Percentiles rank a stretch among this genome's conserved stretches.
Conservation (phyloP, 2,888 invertebrate genomes). For the Pristionchus mayeri region DNA sequence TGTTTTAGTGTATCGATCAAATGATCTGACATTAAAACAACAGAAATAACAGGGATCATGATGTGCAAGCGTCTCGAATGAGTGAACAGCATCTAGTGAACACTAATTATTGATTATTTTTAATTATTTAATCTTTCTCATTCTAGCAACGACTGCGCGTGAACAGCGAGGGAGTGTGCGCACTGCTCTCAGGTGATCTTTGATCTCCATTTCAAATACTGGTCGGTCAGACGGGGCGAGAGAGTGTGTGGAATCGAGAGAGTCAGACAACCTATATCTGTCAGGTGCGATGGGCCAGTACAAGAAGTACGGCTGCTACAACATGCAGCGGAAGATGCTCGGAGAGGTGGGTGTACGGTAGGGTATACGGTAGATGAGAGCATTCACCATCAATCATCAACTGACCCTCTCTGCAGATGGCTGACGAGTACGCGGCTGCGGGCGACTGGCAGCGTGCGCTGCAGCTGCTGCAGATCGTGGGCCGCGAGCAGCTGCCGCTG, state of each 20-base stretch:
- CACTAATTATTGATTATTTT: background rate
- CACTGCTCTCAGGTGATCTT: too few species aligned
- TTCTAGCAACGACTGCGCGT: constrained; percentile 60
- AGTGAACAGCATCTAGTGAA: too few species aligned
- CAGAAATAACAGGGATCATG: too few species aligned
- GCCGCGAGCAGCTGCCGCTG: constrained; percentile 38
- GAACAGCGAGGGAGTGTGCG: constrained; percentile 67
- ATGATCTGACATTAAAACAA: too few species aligned
- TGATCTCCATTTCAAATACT: too few species aligned
- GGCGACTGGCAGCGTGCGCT: constrained; percentile 65
- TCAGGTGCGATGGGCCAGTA: constrained; percentile 69
- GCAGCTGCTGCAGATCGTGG: constrained; percentile 59
- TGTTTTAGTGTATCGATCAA: too few species aligned
- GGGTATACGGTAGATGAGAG: background rate
- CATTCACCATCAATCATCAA: too few species aligned
- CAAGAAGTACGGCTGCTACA: constrained; percentile 67
- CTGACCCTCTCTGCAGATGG: constrained; percentile 59
- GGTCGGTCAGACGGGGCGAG: too few species aligned
- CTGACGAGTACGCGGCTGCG: constrained; percentile 64
- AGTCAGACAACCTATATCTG: too few species aligned
- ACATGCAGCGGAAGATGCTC: constrained; percentile 66
- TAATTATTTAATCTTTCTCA: background rate
- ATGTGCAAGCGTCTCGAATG: too few species aligned
- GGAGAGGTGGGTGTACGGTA: constrained; percentile 51
- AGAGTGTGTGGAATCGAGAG: too few species aligned